Evolutionary conservation across 2,113 vertebrate genomes (phyloP), one percentile per base, ranked within the genome.

Genomic region (Isurus oxyrinchus): DNA sequence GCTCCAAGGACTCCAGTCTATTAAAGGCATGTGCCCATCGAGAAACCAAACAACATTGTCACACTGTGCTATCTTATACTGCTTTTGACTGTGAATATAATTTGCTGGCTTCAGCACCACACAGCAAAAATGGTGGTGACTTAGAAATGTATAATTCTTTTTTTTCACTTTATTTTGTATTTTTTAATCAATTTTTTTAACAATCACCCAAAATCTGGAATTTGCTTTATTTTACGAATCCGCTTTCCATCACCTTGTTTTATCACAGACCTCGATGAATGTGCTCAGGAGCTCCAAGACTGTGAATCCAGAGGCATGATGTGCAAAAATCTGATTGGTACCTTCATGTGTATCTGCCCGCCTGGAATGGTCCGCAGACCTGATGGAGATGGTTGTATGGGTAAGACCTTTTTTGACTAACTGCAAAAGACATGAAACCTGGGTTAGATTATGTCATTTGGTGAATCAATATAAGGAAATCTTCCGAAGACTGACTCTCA

Each of bases 301-400:
- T 99, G 98, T 66, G 98, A 98, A 96, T 98, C 98, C 6, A 97
- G 98, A 97, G 98, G 98, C 96, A 99, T 99, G 98, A 97, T 98
- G 96, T 99, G 98, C 96, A 99, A 99, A 97, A 99, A 99, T 95
- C 97, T 99, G 96, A 98, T 98, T 3, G 98, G 98, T 96, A 98
- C 98, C 21, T 99, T 99, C n/a, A 97, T 98, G 98, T 99, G 98
- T 96, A 97, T 98, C 97, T 99, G 98, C 96, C 98, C 98, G 0
- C 97, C 97, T n/a, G 98, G 98, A 69, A 98, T 98, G 98, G 97
- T 97, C 21, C 97, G 97, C 27, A 97, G 97, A 96, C 97, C 98
- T 2, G 98, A 98, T 3, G 98, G 98, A 90, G 98, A 98, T 95
- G 97, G 98, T 96, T 99, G 98, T n/a, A 97, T 97, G 61, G 98